Base-by-base conservation (phyloP, 2,113 vertebrate genomes). In the Lampris megalopsis region DNA sequence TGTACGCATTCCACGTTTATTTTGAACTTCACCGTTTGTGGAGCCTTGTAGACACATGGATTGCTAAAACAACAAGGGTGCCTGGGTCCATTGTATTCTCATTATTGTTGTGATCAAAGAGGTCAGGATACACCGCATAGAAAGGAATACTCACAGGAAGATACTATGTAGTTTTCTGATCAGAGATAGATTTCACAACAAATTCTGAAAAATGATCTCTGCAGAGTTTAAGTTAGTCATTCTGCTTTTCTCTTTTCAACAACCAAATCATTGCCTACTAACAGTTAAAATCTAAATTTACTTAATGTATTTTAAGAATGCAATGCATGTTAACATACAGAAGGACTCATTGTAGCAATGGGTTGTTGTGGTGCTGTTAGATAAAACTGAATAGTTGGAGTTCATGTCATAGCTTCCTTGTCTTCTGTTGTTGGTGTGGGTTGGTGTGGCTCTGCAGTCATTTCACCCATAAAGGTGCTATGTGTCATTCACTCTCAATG, bases 251-350 rank as follows among this genome's bases (percentile, higher is more conserved):
- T 81, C 72, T 71, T 37, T n/a, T 84, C 82, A 86, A 79, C 49
- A 71, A 36, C 38, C 37, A 62, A 70, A 40, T 88, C 24, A 71
- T 80, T 75, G 35, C 59, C 5, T 24, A 58, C 49, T 64, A 65
- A 69, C 80, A 53, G 40, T 73, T 81, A 49, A 62, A 56, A 58
- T 47, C 62, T 85, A 82, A 85, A 68, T 69, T 92, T 79, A 78
- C 64, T 52, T 63, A 77, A 77, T 85, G 71, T 66, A 71, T 79
- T 77, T 3, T 62, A 62, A 62, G 60, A 73, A 84, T 79, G 72
- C 63, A 9, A 76, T 88, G 87, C 63, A 89, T 87, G 68, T 65
- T 57, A 57, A 10, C 37, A 57, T 71, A 48, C 58, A 69, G 67
- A 57, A 36, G 69, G 45, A 78, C 10, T 59, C 2, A 8, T 50